Percentiles rank a stretch among this genome's conserved stretches.
These are phyloP conservation scores for Gadus chalcogrammus DNA, from an alignment of 2,113 vertebrate species.

Conservation along the genomic window DNA sequence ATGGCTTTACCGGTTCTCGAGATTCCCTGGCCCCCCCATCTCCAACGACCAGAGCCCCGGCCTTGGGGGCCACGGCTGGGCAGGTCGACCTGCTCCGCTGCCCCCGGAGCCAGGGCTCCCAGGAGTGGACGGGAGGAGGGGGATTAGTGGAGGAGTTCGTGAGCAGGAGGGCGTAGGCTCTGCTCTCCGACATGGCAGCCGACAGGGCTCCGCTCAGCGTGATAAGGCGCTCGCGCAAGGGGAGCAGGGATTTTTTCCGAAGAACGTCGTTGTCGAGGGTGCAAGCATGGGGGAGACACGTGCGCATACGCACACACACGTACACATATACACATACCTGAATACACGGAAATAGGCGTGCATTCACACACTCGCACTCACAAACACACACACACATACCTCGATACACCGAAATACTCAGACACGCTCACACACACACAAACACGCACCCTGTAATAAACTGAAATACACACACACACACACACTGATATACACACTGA, in stretches of 20 bases:
- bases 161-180: slow-evolving; percentile 53
- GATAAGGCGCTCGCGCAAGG: slow-evolving; percentile 50
- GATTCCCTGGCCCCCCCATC: too few relatives aligned
- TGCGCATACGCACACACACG: slow-evolving; percentile 3
- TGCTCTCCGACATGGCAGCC: slow-evolving; percentile 37
- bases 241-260: slow-evolving; percentile 44
- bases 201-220: slow-evolving; percentile 47
- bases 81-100: slow-evolving; percentile 54
- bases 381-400: background rate
- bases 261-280: slow-evolving; percentile 36
- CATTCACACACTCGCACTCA: slow-evolving; percentile 21
- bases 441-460: too few relatives aligned
- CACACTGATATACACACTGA: too few relatives aligned
- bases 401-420: background rate
- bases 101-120: slow-evolving; percentile 61
- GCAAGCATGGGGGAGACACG: slow-evolving; percentile 16
- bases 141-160: slow-evolving; percentile 66
- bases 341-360: background rate
- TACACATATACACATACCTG: background rate
- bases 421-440: background rate
- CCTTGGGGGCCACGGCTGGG: slow-evolving; percentile 17
- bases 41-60: too few relatives aligned
- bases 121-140: slow-evolving; percentile 47
- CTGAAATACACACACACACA: too few relatives aligned
- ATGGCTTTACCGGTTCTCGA: too few relatives aligned